phyloP scores from a whole-genome alignment of 2,888 invertebrate genomes.

The Synanthedon formicaeformis region DNA sequence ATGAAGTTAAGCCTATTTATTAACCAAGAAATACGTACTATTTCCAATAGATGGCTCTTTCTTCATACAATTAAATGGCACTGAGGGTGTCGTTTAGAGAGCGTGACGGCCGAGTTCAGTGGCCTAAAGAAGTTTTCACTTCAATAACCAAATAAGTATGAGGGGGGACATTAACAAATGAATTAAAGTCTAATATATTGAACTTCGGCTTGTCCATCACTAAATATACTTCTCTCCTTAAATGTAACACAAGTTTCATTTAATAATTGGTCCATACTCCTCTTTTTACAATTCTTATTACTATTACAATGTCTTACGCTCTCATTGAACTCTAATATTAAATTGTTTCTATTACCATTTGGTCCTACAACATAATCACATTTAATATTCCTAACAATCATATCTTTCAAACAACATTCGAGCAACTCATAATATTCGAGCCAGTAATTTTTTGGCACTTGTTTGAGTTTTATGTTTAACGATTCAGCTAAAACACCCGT shows the following conservation, averaged over 20 bases:
- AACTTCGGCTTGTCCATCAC: conserved; percentile 22
- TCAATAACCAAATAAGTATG: no score
- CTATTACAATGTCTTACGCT: conserved; percentile 72
- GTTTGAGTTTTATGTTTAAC: conserved; percentile 66
- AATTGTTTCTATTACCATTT: conserved; percentile 79
- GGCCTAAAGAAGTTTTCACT: no score
- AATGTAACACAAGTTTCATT: conserved; percentile 71
- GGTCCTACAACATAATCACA: conserved; percentile 82
- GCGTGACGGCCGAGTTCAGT: no score
- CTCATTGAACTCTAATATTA: conserved; percentile 75
- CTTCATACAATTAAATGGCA: no score
- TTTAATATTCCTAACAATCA: conserved; percentile 63
- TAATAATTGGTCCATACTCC: conserved; percentile 56
- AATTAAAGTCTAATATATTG: background rate
- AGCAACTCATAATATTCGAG: conserved; percentile 79
- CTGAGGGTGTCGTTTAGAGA: no score
- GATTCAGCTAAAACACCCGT: conserved; percentile 81
- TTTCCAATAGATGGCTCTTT: no score
- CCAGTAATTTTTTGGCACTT: conserved; percentile 72
- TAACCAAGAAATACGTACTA: no score
- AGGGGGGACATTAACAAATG: no score
- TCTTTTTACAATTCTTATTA: conserved; percentile 56
- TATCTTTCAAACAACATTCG: conserved; percentile 79
- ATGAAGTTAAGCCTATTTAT: no score
- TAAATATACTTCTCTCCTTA: conserved; percentile 42